phyloP scores from a whole-genome alignment of 2,797 vertebrate genomes.

The Denticeps clupeoides region DNA sequence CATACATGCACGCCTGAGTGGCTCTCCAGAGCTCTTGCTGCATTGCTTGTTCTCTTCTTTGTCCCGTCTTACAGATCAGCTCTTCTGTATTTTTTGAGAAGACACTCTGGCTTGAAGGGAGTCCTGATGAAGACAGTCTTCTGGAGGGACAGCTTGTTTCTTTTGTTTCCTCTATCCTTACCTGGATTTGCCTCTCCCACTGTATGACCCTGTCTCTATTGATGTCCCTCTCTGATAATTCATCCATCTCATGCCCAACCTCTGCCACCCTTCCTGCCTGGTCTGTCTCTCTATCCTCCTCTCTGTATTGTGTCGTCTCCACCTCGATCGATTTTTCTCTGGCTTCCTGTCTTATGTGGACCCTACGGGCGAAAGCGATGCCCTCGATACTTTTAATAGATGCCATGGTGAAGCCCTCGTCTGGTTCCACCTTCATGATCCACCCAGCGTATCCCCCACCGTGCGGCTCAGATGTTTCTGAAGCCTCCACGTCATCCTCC shows the following conservation, averaged over 20 bases:
- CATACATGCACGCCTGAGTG: not conserved
- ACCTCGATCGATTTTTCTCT: conserved; percentile 23
- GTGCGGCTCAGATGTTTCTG: conserved; percentile 14
- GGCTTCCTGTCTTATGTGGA: conserved; percentile 46
- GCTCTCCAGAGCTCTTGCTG: not conserved
- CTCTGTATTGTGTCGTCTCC: conserved; percentile 9
- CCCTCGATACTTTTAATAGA: conserved; percentile 48
- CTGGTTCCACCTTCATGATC: conserved; percentile 19
- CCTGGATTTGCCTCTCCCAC: conserved; percentile 10
- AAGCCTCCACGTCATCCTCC: conserved; percentile 22
- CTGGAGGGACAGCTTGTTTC: not conserved
- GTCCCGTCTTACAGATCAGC: conserved; percentile 40
- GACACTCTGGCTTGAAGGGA: conserved; percentile 16
- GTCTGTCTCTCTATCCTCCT: conserved; percentile 11
- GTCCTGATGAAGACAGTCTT: conserved; percentile 14
- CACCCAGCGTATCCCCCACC: not conserved
- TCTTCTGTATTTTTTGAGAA: conserved; percentile 43
- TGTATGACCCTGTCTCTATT: conserved; percentile 11
- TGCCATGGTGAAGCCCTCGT: conserved; percentile 44
- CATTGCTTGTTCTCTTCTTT: conserved; percentile 28
- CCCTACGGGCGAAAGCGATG: conserved; percentile 43
- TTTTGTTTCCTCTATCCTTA: conserved; percentile 14
- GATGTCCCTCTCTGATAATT: conserved; percentile 9
- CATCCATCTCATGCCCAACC: conserved; percentile 6
- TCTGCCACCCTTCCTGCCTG: not conserved